Percentiles rank a stretch among this genome's conserved stretches.
Evolutionary conservation across 2,797 vertebrate species (phyloP).

Genomic region (Clarias platycephalus): DNA sequence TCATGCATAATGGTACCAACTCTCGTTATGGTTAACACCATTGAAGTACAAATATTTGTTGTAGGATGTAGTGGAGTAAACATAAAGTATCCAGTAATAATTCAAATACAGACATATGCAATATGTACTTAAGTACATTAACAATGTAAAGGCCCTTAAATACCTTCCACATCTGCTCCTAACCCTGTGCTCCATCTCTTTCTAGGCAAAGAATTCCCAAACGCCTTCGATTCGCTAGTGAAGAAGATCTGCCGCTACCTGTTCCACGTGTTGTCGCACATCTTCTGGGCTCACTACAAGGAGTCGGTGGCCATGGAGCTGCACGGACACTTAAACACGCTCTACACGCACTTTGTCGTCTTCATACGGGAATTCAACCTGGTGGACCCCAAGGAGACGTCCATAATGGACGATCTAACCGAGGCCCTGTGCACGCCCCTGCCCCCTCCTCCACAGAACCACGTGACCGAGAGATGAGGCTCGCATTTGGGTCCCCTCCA

Average conservation of each 20-base stretch:
- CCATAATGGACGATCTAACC: conserved; percentile 97
- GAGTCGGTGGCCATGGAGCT: conserved; percentile 96
- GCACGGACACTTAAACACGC: conserved; percentile 98
- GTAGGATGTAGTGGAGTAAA: too few relatives aligned
- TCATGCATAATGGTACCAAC: too few relatives aligned
- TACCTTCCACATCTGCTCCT: background rate
- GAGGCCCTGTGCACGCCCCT: conserved; percentile 89
- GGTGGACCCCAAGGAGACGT: conserved; percentile 98
- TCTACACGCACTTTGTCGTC: conserved; percentile 97
- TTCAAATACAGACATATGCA: too few relatives aligned
- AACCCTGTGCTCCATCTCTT: background rate
- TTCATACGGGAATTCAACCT: conserved; percentile 98
- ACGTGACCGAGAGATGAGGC: conserved; percentile 98
- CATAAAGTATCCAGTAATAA: too few relatives aligned
- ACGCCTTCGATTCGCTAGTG: conserved; percentile 94
- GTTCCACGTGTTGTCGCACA: conserved; percentile 96
- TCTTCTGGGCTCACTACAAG: conserved; percentile 98
- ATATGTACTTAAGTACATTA: too few relatives aligned
- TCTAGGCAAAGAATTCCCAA: conserved; percentile 94
- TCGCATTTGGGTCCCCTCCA: background rate
- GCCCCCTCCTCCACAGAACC: conserved; percentile 91
- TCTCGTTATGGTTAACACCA: too few relatives aligned
- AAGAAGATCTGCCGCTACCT: conserved; percentile 97
- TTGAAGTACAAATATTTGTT: too few relatives aligned
- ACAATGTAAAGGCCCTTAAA: too few relatives aligned